Evolutionary conservation across 2,888 invertebrate genomes (phyloP), one percentile per base, ranked within the genome.

Genomic region (Eledone cirrhosa): DNA sequence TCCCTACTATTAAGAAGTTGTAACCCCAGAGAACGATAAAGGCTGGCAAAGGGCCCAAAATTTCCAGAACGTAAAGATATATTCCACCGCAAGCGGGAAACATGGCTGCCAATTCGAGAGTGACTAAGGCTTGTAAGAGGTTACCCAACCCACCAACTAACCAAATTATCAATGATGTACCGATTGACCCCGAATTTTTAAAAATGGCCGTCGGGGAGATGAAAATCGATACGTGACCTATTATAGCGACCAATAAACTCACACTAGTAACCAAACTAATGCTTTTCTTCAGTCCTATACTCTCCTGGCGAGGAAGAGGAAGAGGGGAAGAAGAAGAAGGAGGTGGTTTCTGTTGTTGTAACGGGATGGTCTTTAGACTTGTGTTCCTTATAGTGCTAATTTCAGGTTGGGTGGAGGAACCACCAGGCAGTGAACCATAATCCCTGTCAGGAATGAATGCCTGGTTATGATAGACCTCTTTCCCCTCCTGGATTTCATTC

Each of bases 201-300:
- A 98, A 93, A 91, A 98, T 95, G 92, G 96, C 97, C 92, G 96
- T 96, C 91, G 98, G 97, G 92, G 97, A 97, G 92, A 98, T 97
- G 94, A 98, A 98, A 92, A 98, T 97, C 14, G 88, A 85, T 0
- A 85, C 80, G 78, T 88, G 87, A 11, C 88, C 88, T 7, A 87
- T 87, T 16, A 88, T 84, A 24, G 88, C 85, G 48, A 87, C 84
- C 81, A 88, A 81, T 29, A 88, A 86, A 27, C 87, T 85, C 0
- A 85, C 83, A 77, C 86, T 86, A 78, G 86, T 84, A 22, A 87
- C 77, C 1, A 88, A 80, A 78, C 83, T 86, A 27, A 88, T 85
- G n/a, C 87, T 84, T 79, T 83, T 85, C 80, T 88, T 88, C 83
- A 88, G 81, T 48, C 77, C 80, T 79, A 82, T 78, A 19, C 78